phyloP scores from a whole-genome alignment of 2,113 vertebrate genomes.

The Tyrannus savana region DNA sequence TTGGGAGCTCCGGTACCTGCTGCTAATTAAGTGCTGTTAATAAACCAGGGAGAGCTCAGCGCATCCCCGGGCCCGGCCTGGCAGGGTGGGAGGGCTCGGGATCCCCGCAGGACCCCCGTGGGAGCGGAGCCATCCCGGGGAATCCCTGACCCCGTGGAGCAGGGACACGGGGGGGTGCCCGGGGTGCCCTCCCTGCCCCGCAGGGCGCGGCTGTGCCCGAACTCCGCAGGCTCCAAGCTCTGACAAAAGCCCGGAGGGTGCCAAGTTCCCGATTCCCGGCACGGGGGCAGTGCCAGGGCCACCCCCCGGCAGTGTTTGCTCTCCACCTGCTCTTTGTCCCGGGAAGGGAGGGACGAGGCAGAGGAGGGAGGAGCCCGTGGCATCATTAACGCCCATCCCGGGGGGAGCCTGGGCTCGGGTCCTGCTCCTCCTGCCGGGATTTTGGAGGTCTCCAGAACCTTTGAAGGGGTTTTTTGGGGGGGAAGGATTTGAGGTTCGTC shows the following conservation, averaged over 20 bases:
- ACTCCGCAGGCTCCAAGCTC: not conserved
- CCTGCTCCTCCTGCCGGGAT: rapidly evolving
- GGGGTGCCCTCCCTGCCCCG: not conserved
- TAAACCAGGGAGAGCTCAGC: not conserved
- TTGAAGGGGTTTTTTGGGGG: too few relatives aligned
- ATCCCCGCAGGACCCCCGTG: rapidly evolving
- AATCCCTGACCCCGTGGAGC: not conserved
- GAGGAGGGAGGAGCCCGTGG: not conserved
- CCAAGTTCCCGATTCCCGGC: not conserved
- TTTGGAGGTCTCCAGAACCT: too few relatives aligned
- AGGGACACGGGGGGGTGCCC: not conserved
- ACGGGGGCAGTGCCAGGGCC: not conserved
- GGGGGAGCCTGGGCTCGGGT: not conserved
- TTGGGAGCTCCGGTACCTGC: not conserved
- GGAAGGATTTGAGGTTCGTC: too few relatives aligned
- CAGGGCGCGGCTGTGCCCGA: not conserved
- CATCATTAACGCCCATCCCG: rapidly evolving
- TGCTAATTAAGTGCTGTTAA: not conserved
- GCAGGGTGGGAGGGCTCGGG: not conserved
- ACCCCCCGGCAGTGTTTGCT: not conserved
- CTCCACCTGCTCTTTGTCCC: not conserved
- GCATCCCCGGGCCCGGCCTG: not conserved
- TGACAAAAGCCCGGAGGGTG: not conserved
- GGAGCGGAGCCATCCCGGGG: rapidly evolving
- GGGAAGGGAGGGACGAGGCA: not conserved